phyloP scores from a whole-genome alignment of 2,797 vertebrate genomes.

The Channa striata region DNA sequence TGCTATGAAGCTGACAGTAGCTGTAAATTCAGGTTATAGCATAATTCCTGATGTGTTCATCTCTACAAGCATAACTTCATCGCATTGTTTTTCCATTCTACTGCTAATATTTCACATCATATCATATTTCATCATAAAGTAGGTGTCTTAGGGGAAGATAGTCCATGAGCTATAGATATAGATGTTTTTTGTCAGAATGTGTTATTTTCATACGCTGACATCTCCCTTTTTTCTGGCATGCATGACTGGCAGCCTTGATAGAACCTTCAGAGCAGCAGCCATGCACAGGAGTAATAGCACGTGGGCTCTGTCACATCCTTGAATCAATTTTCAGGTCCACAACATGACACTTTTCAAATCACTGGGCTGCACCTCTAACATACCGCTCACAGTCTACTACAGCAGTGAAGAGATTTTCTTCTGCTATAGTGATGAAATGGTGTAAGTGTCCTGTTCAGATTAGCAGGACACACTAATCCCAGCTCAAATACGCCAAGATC shows the following conservation, averaged over 20 bases:
- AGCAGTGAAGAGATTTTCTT: not conserved
- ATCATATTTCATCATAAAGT: not conserved
- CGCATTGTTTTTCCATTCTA: not conserved
- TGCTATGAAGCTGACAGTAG: too few species aligned
- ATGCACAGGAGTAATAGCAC: slow-evolving; percentile 41
- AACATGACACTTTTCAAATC: slow-evolving; percentile 46
- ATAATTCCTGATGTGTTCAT: too few species aligned
- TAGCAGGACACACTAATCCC: not conserved
- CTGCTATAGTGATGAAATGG: not conserved
- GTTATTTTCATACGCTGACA: slow-evolving; percentile 45
- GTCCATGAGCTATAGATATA: slow-evolving; percentile 7
- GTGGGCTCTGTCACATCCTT: slow-evolving; percentile 31
- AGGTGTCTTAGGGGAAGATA: slow-evolving; percentile 9
- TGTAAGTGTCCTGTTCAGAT: not conserved
- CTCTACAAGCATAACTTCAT: too few species aligned
- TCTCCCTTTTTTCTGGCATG: slow-evolving; percentile 42
- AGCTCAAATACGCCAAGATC: not conserved
- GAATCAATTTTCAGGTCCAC: slow-evolving; percentile 52
- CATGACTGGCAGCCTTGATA: slow-evolving; percentile 46
- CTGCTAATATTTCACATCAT: slow-evolving; percentile 21
- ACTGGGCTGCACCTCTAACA: slow-evolving; percentile 13
- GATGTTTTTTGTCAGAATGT: slow-evolving; percentile 34
- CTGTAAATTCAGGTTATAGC: too few species aligned
- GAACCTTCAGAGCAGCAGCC: slow-evolving; percentile 42
- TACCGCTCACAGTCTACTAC: not conserved